Conservation (phyloP, 2,797 vertebrate species). For the Lepilemur ruficaudatus region DNA sequence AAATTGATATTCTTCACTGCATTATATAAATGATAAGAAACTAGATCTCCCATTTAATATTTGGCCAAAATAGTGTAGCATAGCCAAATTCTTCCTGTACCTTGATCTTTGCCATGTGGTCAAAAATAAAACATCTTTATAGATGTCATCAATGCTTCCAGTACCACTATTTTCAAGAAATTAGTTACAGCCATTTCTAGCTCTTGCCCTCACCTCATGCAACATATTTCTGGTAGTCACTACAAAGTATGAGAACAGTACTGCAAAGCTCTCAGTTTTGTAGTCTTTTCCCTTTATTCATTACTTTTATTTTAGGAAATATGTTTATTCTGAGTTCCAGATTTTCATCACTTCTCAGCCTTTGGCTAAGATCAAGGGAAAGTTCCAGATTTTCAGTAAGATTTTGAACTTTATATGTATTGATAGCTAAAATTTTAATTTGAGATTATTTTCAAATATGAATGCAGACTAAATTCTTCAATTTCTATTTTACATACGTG, state of each 20-base stretch:
- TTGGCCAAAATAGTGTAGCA: conserved; percentile 14
- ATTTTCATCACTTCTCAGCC: background rate
- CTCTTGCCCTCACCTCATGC: background rate
- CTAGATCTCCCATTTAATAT: background rate
- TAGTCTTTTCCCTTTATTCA: background rate
- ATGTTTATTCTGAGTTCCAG: background rate
- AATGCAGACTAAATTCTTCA: background rate
- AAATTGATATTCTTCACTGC: background rate
- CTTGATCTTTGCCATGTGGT: background rate
- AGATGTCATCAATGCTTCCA: conserved; percentile 10
- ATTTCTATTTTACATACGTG: background rate
- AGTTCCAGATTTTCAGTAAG: background rate
- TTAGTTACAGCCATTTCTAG: background rate
- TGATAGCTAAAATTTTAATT: background rate
- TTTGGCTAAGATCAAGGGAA: background rate
- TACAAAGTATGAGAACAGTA: background rate
- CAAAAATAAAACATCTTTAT: conserved; percentile 59
- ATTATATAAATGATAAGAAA: conserved; percentile 43
- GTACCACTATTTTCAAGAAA: background rate
- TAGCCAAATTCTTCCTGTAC: background rate
- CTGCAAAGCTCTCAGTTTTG: background rate
- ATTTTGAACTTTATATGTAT: background rate
- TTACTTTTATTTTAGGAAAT: background rate
- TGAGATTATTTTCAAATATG: background rate
- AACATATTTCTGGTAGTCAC: background rate